A percentile compares a stretch with the other conserved stretches of the same genome.
Evolutionary conservation across 2,113 vertebrate genomes (phyloP).

Genomic region (Cygnus atratus): DNA sequence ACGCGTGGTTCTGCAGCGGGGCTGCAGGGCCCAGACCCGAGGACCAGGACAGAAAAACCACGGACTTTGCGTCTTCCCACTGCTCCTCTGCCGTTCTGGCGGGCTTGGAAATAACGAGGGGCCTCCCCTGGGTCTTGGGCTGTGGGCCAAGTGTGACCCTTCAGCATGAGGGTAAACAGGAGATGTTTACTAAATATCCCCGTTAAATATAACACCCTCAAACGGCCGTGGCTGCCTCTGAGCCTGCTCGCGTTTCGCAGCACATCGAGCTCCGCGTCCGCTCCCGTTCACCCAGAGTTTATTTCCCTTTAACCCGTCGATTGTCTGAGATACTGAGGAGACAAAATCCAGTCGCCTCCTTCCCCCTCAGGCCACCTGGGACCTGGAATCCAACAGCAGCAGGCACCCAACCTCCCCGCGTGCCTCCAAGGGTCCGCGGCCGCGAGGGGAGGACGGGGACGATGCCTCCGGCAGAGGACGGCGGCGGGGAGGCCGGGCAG

Average conservation of each 20-base stretch:
- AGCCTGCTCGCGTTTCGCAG: not conserved
- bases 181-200: not conserved
- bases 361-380: not conserved
- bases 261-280: not conserved
- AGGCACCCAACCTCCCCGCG: not conserved
- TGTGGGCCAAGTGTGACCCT: constrained; percentile 32
- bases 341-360: not conserved
- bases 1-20: fast-evolving
- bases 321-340: not conserved
- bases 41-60: not conserved
- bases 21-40: fast-evolving
- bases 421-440: not conserved
- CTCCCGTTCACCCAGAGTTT: not conserved
- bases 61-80: constrained; percentile 1
- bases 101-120: constrained; percentile 1
- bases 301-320: not conserved
- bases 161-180: not conserved
- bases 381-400: fast-evolving
- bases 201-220: not conserved
- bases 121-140: not conserved
- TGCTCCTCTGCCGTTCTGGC: not conserved
- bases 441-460: not conserved
- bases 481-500: not conserved
- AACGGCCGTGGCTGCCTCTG: not conserved
- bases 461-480: fast-evolving